phyloP scores from a whole-genome alignment of 2,797 vertebrate genomes.

The Rhinophrynus dorsalis region DNA sequence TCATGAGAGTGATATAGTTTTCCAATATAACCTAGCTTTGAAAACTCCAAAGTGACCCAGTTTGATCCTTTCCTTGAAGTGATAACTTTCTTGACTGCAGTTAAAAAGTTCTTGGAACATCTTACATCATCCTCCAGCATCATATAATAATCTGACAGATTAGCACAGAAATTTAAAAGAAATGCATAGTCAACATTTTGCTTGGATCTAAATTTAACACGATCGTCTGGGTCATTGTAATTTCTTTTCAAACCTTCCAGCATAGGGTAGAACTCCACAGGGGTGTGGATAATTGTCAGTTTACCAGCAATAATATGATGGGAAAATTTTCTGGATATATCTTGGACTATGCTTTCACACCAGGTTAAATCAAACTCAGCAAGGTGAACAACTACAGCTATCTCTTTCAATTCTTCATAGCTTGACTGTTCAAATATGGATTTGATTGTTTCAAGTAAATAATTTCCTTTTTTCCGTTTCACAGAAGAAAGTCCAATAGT shows the following conservation, averaged over 20 bases:
- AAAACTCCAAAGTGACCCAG: slow-evolving; percentile 98
- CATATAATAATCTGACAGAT: slow-evolving; percentile 94
- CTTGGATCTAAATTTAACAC: slow-evolving; percentile 95
- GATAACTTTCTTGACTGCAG: slow-evolving; percentile 93
- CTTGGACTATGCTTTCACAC: slow-evolving; percentile 89
- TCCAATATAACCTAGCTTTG: slow-evolving; percentile 96
- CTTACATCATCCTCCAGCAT: slow-evolving; percentile 96
- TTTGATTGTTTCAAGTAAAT: slow-evolving; percentile 95
- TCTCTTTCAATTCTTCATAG: slow-evolving; percentile 96
- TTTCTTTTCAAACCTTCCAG: slow-evolving; percentile 95
- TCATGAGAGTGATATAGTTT: slow-evolving; percentile 95
- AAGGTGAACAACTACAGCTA: slow-evolving; percentile 92
- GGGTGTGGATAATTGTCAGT: slow-evolving; percentile 90
- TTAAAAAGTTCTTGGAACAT: slow-evolving; percentile 94
- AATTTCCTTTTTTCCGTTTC: slow-evolving; percentile 92
- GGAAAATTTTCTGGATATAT: slow-evolving; percentile 92
- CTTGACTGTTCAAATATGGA: slow-evolving; percentile 98
- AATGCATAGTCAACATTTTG: slow-evolving; percentile 98
- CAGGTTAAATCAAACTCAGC: slow-evolving; percentile 90
- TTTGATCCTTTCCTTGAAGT: slow-evolving; percentile 91
- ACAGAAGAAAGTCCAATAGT: slow-evolving; percentile 94
- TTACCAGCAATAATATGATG: slow-evolving; percentile 95
- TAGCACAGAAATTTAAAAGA: slow-evolving; percentile 95
- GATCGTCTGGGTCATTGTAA: slow-evolving; percentile 94
- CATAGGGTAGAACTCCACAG: slow-evolving; percentile 89